Evolutionary conservation across 2,888 invertebrate species (phyloP).

Genomic region (Cheilosia soror): DNA sequence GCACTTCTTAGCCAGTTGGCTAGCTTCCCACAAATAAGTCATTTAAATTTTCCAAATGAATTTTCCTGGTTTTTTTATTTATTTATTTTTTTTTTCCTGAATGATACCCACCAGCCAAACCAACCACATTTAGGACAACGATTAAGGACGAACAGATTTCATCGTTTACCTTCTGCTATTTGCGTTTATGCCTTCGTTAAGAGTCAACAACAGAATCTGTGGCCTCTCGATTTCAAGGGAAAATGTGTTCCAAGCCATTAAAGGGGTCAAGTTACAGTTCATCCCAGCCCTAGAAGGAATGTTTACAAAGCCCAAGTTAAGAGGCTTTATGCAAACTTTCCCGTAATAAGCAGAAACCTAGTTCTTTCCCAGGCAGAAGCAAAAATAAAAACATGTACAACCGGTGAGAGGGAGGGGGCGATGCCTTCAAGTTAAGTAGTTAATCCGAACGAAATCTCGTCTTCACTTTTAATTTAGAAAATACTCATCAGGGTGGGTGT

Average conservation of each 20-base stretch:
- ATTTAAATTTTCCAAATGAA: constrained; percentile 61
- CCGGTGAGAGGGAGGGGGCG: not conserved
- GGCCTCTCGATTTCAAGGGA: not conserved
- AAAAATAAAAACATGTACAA: constrained; percentile 18
- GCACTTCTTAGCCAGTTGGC: constrained; percentile 19
- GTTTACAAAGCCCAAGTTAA: constrained; percentile 50
- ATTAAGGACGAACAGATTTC: constrained; percentile 43
- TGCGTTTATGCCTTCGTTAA: constrained; percentile 34
- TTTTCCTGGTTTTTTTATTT: not conserved
- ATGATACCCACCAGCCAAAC: constrained; percentile 18
- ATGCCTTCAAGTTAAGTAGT: constrained; percentile 55
- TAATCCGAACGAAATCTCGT: constrained; percentile 61
- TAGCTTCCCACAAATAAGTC: constrained; percentile 44
- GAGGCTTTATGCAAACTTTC: constrained; percentile 67
- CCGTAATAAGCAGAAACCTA: constrained; percentile 58
- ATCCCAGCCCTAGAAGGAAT: constrained; percentile 43
- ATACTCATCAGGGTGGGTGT: constrained; percentile 1
- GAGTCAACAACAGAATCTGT: constrained; percentile 33
- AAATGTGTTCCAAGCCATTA: constrained; percentile 8
- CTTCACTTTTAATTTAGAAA: constrained; percentile 68
- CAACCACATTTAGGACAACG: constrained; percentile 47
- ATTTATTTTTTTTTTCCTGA: constrained; percentile 3
- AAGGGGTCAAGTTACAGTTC: constrained; percentile 73
- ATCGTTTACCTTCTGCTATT: constrained; percentile 41
- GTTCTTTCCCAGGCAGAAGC: constrained; percentile 19